phyloP scores from a whole-genome alignment of 2,113 vertebrate genomes.

The Chinchilla lanigera region DNA sequence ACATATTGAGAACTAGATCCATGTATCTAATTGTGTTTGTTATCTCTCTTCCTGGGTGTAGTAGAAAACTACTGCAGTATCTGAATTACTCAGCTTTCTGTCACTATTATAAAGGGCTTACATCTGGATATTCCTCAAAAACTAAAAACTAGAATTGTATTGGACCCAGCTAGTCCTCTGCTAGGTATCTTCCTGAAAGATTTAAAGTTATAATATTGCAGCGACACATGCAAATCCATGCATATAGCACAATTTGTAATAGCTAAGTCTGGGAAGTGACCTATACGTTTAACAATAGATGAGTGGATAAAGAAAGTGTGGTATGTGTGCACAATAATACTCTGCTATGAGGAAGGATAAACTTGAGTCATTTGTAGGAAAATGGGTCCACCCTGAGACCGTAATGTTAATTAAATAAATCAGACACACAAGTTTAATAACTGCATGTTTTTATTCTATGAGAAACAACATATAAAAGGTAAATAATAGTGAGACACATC shows the following conservation, averaged over 20 bases:
- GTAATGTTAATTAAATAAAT: not conserved
- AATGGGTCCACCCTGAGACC: not conserved
- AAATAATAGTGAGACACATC: not conserved
- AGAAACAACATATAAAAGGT: not conserved
- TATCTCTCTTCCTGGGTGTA: not conserved
- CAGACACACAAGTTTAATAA: not conserved
- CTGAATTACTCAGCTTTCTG: not conserved
- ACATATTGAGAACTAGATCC: not conserved
- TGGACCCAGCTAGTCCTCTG: not conserved
- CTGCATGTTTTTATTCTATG: not conserved
- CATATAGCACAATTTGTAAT: not conserved
- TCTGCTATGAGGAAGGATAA: not conserved
- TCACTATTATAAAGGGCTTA: not conserved
- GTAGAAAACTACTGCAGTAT: not conserved
- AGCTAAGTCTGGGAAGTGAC: not conserved
- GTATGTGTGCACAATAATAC: not conserved
- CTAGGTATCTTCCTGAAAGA: not conserved
- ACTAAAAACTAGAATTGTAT: not conserved
- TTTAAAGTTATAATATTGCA: not conserved
- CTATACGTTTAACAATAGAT: not conserved
- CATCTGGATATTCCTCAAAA: not conserved
- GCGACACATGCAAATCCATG: not conserved
- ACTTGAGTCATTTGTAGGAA: not conserved
- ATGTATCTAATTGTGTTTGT: not conserved
- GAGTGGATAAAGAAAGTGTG: not conserved